A percentile compares a stretch with the other conserved stretches of the same genome.
Conservation (phyloP, 2,888 invertebrate genomes). For the Anaspis maculata region DNA sequence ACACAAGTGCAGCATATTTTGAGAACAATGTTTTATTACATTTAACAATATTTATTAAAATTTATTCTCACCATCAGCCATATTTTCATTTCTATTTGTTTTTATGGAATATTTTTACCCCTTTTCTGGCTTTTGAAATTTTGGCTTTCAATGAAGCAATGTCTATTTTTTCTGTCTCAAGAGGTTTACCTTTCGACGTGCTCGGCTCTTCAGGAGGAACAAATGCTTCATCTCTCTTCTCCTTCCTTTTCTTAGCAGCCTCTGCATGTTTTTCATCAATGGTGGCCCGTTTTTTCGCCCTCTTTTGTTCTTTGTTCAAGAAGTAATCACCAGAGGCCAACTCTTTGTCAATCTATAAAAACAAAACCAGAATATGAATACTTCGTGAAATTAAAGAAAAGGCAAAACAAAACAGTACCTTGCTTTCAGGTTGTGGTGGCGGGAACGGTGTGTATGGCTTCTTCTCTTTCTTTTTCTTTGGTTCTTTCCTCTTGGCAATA, state of each 20-base stretch:
- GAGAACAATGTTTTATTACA: too few species aligned
- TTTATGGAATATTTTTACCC: slow-evolving; percentile 37
- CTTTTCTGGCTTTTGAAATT: slow-evolving; percentile 58
- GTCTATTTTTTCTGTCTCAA: slow-evolving; percentile 54
- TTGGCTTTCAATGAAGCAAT: slow-evolving; percentile 67
- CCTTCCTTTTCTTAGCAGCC: slow-evolving; percentile 63
- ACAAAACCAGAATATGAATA: slow-evolving; percentile 1
- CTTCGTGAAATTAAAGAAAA: not conserved
- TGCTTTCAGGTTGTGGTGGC: slow-evolving; percentile 86
- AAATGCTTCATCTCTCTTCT: slow-evolving; percentile 71
- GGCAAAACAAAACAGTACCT: too few species aligned
- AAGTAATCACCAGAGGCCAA: slow-evolving; percentile 96
- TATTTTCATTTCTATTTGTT: too few species aligned
- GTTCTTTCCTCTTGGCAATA: slow-evolving; percentile 79
- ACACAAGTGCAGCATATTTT: too few species aligned
- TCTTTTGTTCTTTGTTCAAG: slow-evolving; percentile 76
- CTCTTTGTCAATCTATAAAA: slow-evolving; percentile 65
- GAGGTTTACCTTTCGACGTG: slow-evolving; percentile 24
- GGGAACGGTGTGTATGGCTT: slow-evolving; percentile 97
- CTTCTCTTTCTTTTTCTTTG: slow-evolving; percentile 81
- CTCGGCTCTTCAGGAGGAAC: slow-evolving; percentile 64
- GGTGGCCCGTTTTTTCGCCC: slow-evolving; percentile 61
- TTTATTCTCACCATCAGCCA: too few species aligned
- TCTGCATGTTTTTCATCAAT: slow-evolving; percentile 70
- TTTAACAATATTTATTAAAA: too few species aligned